Evolutionary conservation across 2,888 invertebrate genomes (phyloP), one percentile per base, ranked within the genome.

Genomic region (Kryphioiulus occultus): DNA sequence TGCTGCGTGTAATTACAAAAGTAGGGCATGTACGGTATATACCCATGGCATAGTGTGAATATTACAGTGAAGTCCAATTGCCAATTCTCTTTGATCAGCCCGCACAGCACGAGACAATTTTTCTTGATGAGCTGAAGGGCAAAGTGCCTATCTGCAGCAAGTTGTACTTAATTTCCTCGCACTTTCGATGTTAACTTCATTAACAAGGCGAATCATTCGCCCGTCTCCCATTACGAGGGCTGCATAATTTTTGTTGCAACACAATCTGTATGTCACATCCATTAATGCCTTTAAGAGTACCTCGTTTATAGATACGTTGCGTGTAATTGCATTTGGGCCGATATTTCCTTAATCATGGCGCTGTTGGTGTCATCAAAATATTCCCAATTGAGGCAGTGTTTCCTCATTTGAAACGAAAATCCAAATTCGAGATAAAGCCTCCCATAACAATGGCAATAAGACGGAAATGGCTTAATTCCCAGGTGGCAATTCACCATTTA

Each of bases 191-290:
- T 30, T 78, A 78, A 78, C 78, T 78, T 78, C 30, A 78, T 78
- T 78, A 78, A 78, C 15, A 78, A 78, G 78, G 78, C 78, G 78
- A 78, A 78, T 78, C 78, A 78, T 78, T 78, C 78, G 78, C 30
- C 78, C 78, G 78, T 78, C 78, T 78, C 78, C 78, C 78, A 78
- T 78, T 78, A 78, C 78, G 78, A 78, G 78, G 30, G 30, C 30
- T 78, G 78, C 30, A 78, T 78, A 78, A 78, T 78, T 78, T 78
- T 32, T 32, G 30, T 30, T 32, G 78, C 78, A 78, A 78, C 78
- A 78, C 78, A 78, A 78, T 78, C 78, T 78, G 78, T 78, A 78
- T 78, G 78, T 78, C 78, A 78, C 78, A 78, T 78, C 78, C 78
- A 78, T 78, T 78, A 78, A 78, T 78, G 78, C 30, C 30, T 78